Evolutionary conservation across 2,113 vertebrate species (phyloP).

Genomic region (Crocuta crocuta): DNA sequence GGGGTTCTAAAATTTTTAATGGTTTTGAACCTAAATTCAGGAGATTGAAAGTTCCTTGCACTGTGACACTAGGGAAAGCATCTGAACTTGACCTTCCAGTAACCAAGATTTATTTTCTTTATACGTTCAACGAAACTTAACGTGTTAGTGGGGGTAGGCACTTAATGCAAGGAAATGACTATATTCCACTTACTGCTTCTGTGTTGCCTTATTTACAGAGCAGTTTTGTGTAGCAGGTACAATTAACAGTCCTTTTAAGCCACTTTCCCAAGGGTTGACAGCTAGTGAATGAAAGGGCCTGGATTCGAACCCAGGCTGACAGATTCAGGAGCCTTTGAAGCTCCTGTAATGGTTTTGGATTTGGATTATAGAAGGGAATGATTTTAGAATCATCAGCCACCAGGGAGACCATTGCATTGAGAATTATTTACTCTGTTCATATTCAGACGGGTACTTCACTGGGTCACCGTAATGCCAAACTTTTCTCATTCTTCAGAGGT

Average conservation of each 20-base stretch:
- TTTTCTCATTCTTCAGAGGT: background rate
- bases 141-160: no score
- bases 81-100: background rate
- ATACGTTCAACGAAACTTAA: background rate
- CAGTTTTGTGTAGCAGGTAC: background rate
- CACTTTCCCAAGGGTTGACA: background rate
- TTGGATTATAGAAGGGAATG: background rate
- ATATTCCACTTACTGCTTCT: accelerated
- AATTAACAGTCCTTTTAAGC: background rate
- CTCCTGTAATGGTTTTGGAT: background rate
- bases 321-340: background rate
- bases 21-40: background rate
- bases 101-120: background rate
- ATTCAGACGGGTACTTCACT: background rate
- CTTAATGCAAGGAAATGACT: accelerated
- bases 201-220: background rate
- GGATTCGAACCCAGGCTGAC: background rate
- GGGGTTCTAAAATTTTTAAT: background rate
- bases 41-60: background rate
- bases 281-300: background rate
- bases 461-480: background rate
- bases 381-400: background rate
- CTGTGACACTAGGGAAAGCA: background rate
- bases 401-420: background rate
- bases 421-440: background rate